Base-by-base conservation (phyloP, 2,888 invertebrate species). In the Penaeus monodon region DNA sequence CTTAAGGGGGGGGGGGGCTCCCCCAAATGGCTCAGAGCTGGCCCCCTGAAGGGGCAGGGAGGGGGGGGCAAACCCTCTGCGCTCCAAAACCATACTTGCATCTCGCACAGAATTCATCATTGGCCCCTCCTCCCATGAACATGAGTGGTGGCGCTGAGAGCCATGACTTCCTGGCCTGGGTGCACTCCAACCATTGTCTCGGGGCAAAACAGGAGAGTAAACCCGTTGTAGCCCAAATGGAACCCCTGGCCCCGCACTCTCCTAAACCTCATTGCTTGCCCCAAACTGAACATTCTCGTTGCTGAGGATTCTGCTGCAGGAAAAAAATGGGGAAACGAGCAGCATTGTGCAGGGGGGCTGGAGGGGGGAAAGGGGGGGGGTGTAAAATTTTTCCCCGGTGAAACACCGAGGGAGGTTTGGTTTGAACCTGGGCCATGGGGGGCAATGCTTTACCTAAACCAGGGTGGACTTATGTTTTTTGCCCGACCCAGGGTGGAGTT, bases 41-140 rank as follows among this genome's bases (percentile, higher is more conserved):
- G 80, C 49, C 22, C 86, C 86, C 86, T 83, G 83, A 66, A 82
- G 83, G 20, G 86, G 83, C 8, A 87, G 73, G 1, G 86, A 83
- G 22, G 86, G 86, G 1, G 86, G 86, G 63, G 78, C 73, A 17
- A n/a, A 63, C 68, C 29, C 79, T 29, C n/a, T 80, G 38, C 24
- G 44, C n/a, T 27, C 77, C 17, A 76, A 38, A 29, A 70, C 64
- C 8, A 29, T 27, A 24, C 20, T 27, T 44, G 33, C 29, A 12
- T 79, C 27, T 44, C 68, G 49, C 49, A 79, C 49, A 3, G 24
- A 33, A 33, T 17, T 85, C 80, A 24, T 73, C 73, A 4, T 66
- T 38, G n/a, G 64, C 33, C 64, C 70, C 63, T 27, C 63, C 49
- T 20, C 86, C 86, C 86, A 87, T 87, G 68, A 87, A 87, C 22